phyloP scores from a whole-genome alignment of 2,797 vertebrate species.

The Hozukius guyotensis region DNA sequence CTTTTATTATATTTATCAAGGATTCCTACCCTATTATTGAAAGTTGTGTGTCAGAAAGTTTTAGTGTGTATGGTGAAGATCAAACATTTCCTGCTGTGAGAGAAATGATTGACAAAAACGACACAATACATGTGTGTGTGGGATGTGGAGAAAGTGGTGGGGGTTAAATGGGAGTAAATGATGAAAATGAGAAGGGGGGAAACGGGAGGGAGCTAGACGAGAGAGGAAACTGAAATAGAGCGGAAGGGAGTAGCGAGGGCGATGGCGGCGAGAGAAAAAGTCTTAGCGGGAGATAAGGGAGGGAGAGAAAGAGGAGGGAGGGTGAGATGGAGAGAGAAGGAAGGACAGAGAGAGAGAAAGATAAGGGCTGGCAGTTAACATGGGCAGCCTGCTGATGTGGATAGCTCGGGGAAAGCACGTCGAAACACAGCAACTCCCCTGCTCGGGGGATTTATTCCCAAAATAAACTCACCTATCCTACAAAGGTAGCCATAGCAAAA shows the following conservation, averaged over 20 bases:
- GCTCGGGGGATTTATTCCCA: conserved; percentile 32
- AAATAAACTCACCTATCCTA: conserved; percentile 19
- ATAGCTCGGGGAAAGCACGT: conserved; percentile 28
- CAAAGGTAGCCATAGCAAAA: conserved; percentile 15
- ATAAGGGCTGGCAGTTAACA: conserved; percentile 53
- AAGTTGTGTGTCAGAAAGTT: conserved; percentile 18
- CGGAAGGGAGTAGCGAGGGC: background rate
- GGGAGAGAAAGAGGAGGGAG: background rate
- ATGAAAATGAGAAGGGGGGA: conserved; percentile 6
- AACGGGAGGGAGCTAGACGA: background rate
- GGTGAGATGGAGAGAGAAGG: conserved; percentile 7
- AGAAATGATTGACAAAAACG: conserved; percentile 1
- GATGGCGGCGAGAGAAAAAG: background rate
- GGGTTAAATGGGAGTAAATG: conserved; percentile 37
- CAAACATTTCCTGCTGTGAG: conserved; percentile 20
- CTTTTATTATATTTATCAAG: conserved; percentile 24
- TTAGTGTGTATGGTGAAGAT: background rate
- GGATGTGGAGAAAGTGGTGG: background rate
- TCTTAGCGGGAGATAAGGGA: conserved; percentile 40
- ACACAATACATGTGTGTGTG: background rate
- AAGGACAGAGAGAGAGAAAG: conserved; percentile 24
- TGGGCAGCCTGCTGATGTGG: conserved; percentile 45
- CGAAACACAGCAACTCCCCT: conserved; percentile 35
- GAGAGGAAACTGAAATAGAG: conserved; percentile 43
- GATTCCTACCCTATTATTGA: background rate